Conservation (phyloP, 2,797 vertebrate species). For the Spea hammondii region DNA sequence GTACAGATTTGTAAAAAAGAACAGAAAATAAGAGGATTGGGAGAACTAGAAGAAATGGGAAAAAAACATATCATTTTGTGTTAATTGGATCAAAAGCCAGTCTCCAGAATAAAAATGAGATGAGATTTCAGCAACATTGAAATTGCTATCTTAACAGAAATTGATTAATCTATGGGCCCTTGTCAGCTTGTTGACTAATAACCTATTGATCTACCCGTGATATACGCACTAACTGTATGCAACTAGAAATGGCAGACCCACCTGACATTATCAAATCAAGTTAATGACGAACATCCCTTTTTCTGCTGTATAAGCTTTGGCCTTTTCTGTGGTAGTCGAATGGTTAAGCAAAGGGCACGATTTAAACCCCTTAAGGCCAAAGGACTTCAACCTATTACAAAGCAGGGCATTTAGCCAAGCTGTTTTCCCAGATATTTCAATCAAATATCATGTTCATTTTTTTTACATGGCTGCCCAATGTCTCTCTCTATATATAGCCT, state of each 20-base stretch:
- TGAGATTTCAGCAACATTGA: conserved; percentile 62
- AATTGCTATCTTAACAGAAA: conserved; percentile 76
- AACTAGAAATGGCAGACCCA: conserved; percentile 74
- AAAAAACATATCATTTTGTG: conserved; percentile 66
- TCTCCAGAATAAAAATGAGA: conserved; percentile 55
- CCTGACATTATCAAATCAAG: conserved; percentile 67
- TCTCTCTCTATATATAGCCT: too few species aligned
- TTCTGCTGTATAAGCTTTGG: conserved; percentile 39
- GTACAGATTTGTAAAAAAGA: background rate
- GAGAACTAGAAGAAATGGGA: conserved; percentile 52
- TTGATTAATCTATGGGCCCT: conserved; percentile 84
- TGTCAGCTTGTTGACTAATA: conserved; percentile 90
- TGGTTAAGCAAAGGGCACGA: conserved; percentile 18
- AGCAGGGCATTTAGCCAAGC: background rate
- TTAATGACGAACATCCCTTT: conserved; percentile 27
- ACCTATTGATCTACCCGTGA: conserved; percentile 85
- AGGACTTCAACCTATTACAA: background rate
- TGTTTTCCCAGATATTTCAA: too few species aligned
- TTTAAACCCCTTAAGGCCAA: too few species aligned
- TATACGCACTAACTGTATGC: conserved; percentile 81
- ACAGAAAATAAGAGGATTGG: background rate
- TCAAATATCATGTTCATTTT: too few species aligned
- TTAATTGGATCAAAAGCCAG: conserved; percentile 71
- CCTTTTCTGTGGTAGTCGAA: background rate
- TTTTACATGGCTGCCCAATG: too few species aligned